Evolutionary conservation across 37 sponge, comb jelly and placozoan species (phyloP), one percentile per base, ranked within the genome.

Genomic region (Ianthella basta): DNA sequence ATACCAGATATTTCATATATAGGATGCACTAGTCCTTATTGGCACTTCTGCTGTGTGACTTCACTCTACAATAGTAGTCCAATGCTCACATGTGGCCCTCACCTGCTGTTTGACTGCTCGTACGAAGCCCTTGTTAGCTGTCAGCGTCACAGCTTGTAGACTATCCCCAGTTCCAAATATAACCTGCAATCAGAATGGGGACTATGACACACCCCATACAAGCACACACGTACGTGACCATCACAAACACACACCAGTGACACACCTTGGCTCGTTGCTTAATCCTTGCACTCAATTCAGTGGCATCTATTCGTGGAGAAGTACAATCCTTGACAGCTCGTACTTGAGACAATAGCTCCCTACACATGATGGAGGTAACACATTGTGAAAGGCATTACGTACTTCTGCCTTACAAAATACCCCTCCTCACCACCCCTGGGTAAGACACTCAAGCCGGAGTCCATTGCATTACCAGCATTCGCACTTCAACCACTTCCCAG

Each of bases 111-210:
- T 44, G 15, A 84, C 87, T 37, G 91, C 87, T 79, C 87, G 40
- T 12, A 90, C 87, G 78, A 90, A 90, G 0, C 75, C 83, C 40
- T 83, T 74, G 86, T 90, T 90, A 20, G 91, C 83, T 8, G 91
- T 86, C 18, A 83, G 55, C 54, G 91, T 90, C 10, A 79, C 40
- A n/a, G 84, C 80, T 55, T 72, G 27, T 24, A 86, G 44, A 3
- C 61, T 55, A 37, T 90, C 91, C 23, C 91, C 91, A 60, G 86
- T 90, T 24, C 91, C 91, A 83, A 90, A 90, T 33, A 90, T 39
- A 24, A 90, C 54, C 90, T 90, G 63, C 14, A 80, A 27, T 61
- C 63, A 61, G 63, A 61, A 61, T 12, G 10, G 63, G 13, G 13
- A 61, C 13, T 5, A 5, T n/a, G n/a, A n/a, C n/a, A n/a, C n/a